Evolutionary conservation across 2,113 vertebrate genomes (phyloP).

Genomic region (Orthonyx spaldingii): DNA sequence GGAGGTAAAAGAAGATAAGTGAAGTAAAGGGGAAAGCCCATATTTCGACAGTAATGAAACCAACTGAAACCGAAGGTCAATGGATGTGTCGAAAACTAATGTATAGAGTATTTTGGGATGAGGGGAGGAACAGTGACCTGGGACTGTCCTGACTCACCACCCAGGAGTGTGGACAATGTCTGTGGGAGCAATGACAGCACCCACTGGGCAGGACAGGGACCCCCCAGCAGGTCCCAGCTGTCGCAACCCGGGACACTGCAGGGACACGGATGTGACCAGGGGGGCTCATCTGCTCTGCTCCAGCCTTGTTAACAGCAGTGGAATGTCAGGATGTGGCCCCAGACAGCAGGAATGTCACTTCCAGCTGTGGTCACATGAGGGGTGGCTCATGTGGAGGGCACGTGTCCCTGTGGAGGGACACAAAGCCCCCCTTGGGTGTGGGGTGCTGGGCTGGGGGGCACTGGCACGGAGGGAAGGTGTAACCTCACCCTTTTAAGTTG

Average conservation of each 20-base stretch:
- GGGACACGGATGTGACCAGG: not conserved
- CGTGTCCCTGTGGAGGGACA: not conserved
- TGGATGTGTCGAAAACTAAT: not conserved
- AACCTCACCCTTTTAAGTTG: not conserved
- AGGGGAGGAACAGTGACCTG: not conserved
- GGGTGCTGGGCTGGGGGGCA: not conserved
- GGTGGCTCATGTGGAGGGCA: too few species aligned
- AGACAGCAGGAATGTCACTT: not conserved
- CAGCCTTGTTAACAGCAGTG: not conserved
- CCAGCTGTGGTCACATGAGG: rapidly evolving
- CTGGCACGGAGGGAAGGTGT: rapidly evolving
- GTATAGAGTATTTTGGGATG: not conserved
- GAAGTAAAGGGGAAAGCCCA: conserved; percentile 30
- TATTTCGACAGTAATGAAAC: not conserved
- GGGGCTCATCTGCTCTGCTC: not conserved
- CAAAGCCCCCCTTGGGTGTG: rapidly evolving
- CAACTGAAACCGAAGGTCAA: not conserved
- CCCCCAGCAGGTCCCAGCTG: not conserved
- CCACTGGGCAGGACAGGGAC: not conserved
- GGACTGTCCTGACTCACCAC: conserved; percentile 18
- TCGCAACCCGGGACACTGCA: not conserved
- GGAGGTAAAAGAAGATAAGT: conserved; percentile 17
- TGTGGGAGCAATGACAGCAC: not conserved
- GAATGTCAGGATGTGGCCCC: not conserved
- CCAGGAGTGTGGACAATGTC: not conserved